Conservation (phyloP, 2,797 vertebrate genomes). For the Notolabrus celidotus region DNA sequence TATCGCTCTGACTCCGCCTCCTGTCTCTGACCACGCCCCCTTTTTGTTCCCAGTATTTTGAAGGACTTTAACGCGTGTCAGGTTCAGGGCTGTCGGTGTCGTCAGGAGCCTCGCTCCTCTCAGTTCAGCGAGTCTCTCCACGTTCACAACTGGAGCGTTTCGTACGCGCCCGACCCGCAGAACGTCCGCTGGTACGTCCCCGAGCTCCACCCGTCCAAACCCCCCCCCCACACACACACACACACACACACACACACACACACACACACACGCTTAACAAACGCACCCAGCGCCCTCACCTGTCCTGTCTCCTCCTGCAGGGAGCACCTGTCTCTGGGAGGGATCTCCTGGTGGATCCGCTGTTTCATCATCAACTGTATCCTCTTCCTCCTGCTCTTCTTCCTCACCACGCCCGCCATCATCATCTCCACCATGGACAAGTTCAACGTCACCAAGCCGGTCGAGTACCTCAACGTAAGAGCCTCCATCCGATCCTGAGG, state of each 20-base stretch:
- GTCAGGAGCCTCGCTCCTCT: conserved; percentile 89
- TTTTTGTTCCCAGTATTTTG: conserved; percentile 87
- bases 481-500: background rate
- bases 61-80: conserved; percentile 98
- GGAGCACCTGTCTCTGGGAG: conserved; percentile 95
- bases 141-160: conserved; percentile 92
- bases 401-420: conserved; percentile 98
- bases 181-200: conserved; percentile 93
- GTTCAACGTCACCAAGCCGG: conserved; percentile 98
- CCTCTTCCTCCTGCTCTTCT: conserved; percentile 97
- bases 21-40: background rate
- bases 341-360: conserved; percentile 96
- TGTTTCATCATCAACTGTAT: conserved; percentile 96
- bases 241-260: background rate
- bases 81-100: conserved; percentile 93
- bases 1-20: background rate
- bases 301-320: conserved; percentile 72
- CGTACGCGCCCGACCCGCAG: conserved; percentile 95
- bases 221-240: no score
- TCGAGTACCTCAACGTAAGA: conserved; percentile 96
- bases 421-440: conserved; percentile 99
- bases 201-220: background rate
- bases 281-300: accelerated
- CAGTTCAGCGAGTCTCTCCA: conserved; percentile 94
- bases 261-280: background rate